Conservation (phyloP, 2,888 invertebrate species). For the Anthrax anthrax region DNA sequence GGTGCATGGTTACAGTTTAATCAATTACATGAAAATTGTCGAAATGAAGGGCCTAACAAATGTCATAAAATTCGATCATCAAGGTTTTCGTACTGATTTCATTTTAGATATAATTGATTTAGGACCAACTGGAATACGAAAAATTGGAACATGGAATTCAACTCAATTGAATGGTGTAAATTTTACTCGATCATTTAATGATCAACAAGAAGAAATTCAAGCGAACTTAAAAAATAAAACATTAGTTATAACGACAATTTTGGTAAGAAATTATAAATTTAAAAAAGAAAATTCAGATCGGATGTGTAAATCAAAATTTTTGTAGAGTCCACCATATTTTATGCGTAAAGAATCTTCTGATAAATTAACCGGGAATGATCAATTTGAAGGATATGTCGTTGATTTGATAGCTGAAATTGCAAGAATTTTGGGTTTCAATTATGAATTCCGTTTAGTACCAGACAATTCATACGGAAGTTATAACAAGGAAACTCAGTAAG, state of each 20-base stretch:
- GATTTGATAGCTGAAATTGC: conserved; percentile 90
- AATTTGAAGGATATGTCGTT: conserved; percentile 88
- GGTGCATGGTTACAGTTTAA: conserved; percentile 86
- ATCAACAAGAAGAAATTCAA: conserved; percentile 75
- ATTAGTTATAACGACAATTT: conserved; percentile 75
- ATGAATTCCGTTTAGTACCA: conserved; percentile 70
- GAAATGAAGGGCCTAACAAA: conserved; percentile 89
- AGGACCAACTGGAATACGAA: conserved; percentile 65
- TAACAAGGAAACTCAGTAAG: conserved; percentile 54
- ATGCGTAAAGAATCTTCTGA: conserved; percentile 83
- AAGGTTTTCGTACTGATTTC: conserved; percentile 85
- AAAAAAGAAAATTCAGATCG: background rate
- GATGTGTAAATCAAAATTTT: conserved; percentile 2
- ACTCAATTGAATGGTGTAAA: conserved; percentile 61
- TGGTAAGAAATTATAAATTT: conserved; percentile 52
- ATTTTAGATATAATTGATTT: conserved; percentile 84
- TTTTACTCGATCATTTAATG: conserved; percentile 72
- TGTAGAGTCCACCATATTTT: conserved; percentile 87
- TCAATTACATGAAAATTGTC: conserved; percentile 94
- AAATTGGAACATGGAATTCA: conserved; percentile 80
- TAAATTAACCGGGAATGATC: conserved; percentile 74
- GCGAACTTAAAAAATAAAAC: conserved; percentile 86
- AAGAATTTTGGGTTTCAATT: conserved; percentile 71
- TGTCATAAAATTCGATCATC: conserved; percentile 83
- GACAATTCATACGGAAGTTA: conserved; percentile 74